Evolutionary conservation across 2,113 vertebrate genomes (phyloP).

Genomic region (Rana temporaria): DNA sequence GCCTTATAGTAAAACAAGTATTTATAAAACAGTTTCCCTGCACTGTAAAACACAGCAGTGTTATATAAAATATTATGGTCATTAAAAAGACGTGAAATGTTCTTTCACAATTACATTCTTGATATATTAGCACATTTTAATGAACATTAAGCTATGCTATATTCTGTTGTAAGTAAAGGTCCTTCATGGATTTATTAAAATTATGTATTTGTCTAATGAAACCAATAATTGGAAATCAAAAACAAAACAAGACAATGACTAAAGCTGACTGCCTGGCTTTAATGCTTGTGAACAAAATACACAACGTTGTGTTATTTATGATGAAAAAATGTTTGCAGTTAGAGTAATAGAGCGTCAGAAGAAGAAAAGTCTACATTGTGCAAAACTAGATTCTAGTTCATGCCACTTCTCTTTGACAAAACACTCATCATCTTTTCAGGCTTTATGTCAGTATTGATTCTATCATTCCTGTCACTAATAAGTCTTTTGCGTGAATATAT

Average conservation of each 20-base stretch:
- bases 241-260: not conserved
- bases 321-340: not conserved
- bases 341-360: not conserved
- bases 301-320: not conserved
- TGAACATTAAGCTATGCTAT: no score
- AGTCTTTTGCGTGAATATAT: slow-evolving; percentile 7
- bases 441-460: slow-evolving; percentile 6
- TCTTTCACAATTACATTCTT: no score
- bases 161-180: no score
- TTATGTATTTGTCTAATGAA: no score
- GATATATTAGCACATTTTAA: no score
- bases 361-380: not conserved
- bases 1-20: no score
- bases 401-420: not conserved
- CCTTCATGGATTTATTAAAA: no score
- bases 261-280: not conserved
- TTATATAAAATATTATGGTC: no score
- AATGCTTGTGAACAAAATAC: not conserved
- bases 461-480: slow-evolving; percentile 17
- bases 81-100: no score
- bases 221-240: not conserved
- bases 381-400: not conserved
- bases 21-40: no score
- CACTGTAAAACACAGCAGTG: no score
- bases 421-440: not conserved